phyloP scores from a whole-genome alignment of 2,797 vertebrate genomes.

The Steatocranus sp. region DNA sequence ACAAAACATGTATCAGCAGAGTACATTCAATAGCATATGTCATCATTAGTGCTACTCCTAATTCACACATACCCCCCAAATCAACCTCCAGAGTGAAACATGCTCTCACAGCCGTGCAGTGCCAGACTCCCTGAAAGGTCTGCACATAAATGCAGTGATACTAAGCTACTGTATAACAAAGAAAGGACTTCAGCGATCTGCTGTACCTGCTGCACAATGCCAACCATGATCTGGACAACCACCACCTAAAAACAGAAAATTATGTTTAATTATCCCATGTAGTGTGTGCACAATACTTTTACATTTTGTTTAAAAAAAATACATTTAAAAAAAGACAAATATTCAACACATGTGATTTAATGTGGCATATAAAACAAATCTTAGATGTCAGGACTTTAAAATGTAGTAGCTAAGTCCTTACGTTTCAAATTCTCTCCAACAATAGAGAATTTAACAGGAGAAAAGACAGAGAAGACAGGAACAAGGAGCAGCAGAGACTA shows the following conservation, averaged over 20 bases:
- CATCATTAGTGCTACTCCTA: background rate
- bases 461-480: background rate
- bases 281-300: background rate
- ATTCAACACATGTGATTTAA: background rate
- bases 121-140: background rate
- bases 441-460: background rate
- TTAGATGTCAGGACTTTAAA: background rate
- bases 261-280: background rate
- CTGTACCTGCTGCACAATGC: conserved; percentile 61
- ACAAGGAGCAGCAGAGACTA: background rate
- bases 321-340: background rate
- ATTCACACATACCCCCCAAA: background rate
- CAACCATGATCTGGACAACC: conserved; percentile 58
- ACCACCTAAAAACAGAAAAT: conserved; percentile 32
- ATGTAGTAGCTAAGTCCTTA: background rate
- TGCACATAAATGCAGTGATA: background rate
- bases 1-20: background rate
- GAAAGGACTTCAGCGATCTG: background rate
- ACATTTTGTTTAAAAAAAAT: background rate
- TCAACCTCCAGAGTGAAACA: background rate
- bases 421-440: background rate
- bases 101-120: background rate
- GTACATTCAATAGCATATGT: accelerated
- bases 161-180: background rate
- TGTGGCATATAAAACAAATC: accelerated